Evolutionary conservation across 2,888 invertebrate species (phyloP).

Genomic region (Siphlonurus alternatus): DNA sequence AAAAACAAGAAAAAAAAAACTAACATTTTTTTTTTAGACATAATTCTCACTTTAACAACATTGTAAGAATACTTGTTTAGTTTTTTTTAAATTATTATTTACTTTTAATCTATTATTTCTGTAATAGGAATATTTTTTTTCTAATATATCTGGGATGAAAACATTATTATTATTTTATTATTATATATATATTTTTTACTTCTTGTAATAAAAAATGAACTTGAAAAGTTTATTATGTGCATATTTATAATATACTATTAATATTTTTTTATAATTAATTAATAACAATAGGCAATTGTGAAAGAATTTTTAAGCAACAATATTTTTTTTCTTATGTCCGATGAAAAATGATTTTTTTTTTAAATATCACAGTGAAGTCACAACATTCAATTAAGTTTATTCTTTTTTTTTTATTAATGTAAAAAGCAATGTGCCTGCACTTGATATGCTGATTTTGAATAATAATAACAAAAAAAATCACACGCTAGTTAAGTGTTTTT

Average conservation of each 20-base stretch:
- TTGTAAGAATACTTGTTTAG: neutral
- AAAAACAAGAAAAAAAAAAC: too few species aligned
- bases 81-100: too few species aligned
- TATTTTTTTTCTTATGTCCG: too few species aligned
- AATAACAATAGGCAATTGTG: neutral
- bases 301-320: neutral
- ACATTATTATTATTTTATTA: neutral
- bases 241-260: conserved; percentile 3
- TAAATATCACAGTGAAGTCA: neutral
- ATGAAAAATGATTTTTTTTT: neutral
- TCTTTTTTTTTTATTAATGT: neutral
- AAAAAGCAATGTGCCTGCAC: neutral
- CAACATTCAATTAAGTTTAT: neutral
- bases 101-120: neutral
- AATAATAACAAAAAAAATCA: neutral
- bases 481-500: neutral
- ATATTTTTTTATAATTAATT: neutral
- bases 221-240: conserved; percentile 1
- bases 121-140: neutral
- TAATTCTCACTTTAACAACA: neutral
- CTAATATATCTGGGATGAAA: neutral
- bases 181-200: conserved; percentile 1
- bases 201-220: conserved; percentile 1
- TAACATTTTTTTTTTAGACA: too few species aligned
- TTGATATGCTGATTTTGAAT: neutral